phyloP scores from a whole-genome alignment of 2,113 vertebrate species.

The Pontoporia blainvillei region DNA sequence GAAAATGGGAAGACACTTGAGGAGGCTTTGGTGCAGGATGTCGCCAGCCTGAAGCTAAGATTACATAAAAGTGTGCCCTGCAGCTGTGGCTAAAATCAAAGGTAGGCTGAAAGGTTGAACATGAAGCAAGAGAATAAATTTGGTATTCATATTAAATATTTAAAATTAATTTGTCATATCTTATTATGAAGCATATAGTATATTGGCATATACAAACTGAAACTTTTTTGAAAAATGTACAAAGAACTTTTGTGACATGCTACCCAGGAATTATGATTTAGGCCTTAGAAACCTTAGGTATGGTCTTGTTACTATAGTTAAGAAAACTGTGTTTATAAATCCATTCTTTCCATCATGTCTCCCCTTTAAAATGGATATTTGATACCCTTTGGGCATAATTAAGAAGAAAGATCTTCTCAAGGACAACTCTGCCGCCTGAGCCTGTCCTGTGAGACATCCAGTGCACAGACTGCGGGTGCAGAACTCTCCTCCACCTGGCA shows the following conservation, averaged over 20 bases:
- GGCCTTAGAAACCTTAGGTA: background rate
- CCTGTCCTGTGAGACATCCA: background rate
- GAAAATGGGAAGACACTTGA: background rate
- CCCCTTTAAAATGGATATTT: background rate
- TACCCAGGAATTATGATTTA: background rate
- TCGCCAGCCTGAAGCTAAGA: background rate
- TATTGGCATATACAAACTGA: background rate
- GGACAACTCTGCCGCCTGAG: background rate
- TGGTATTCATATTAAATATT: background rate
- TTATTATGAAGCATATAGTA: background rate
- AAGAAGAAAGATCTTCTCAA: background rate
- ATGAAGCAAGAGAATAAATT: background rate
- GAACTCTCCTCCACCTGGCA: background rate
- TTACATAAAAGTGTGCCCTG: background rate
- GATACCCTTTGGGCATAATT: background rate
- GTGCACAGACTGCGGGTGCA: accelerated
- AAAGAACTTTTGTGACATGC: background rate
- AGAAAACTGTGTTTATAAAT: background rate
- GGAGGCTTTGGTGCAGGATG: background rate
- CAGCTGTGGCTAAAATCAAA: background rate
- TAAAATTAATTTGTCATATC: background rate
- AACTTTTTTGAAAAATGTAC: background rate
- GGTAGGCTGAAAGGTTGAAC: background rate
- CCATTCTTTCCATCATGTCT: background rate
- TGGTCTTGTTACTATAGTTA: background rate